These are phyloP conservation scores for Tamias sibiricus DNA, from an alignment of 2,113 vertebrate genomes.

Conservation along the genomic window DNA sequence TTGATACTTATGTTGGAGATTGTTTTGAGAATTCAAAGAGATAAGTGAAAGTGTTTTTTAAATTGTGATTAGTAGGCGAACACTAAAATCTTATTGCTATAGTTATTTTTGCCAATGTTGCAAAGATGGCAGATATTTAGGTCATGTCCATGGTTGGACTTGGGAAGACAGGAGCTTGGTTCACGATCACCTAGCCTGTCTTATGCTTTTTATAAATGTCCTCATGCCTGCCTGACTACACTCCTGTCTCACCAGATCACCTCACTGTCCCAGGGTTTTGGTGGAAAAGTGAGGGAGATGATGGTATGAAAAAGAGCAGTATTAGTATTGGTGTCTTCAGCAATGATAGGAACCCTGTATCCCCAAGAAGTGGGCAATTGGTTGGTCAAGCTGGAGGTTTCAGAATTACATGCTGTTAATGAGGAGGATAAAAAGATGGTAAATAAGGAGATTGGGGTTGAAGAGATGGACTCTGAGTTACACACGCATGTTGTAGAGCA, in stretches of 20 bases:
- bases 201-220: neutral
- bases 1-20: neutral
- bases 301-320: neutral
- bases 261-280: neutral
- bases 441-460: neutral
- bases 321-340: neutral
- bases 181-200: neutral
- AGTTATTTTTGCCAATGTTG: neutral
- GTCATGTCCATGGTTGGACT: neutral
- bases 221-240: neutral
- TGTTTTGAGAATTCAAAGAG: constrained; percentile 6
- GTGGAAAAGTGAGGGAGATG: neutral
- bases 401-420: neutral
- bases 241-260: neutral
- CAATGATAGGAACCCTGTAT: neutral
- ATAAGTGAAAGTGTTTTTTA: neutral
- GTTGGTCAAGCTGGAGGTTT: neutral
- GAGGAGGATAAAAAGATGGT: neutral
- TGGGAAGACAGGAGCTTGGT: neutral
- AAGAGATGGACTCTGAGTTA: neutral
- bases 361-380: neutral
- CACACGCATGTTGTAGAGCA: neutral
- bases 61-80: neutral
- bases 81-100: neutral
- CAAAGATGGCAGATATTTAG: neutral